Base-by-base conservation (phyloP, 2,888 invertebrate genomes). In the Papilio gigon region DNA sequence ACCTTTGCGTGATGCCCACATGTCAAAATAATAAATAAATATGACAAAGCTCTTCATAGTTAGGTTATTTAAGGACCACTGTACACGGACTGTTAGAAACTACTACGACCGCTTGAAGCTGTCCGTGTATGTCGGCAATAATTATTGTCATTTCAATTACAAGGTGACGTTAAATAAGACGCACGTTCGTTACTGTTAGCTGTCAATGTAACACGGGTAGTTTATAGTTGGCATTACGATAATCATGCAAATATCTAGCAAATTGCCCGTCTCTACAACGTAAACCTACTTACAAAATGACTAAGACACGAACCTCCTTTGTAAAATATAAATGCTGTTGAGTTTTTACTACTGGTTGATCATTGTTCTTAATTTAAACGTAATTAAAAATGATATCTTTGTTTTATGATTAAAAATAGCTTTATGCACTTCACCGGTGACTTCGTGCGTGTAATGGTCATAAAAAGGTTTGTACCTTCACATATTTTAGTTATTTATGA, bases 171-270 rank as follows among this genome's bases (percentile, higher is more conserved):
- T 77, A 74, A 75, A 76, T 75, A 70, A 74, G 71, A 75, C 74
- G 70, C 37, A 27, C 65, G 56, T 65, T 53, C 44, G 12, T 61
- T 37, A 58, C n/a, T 53, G 47, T 40, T 61, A 68, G 68, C 73
- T 74, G 71, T 71, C 75, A 72, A 76, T 77, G 78, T 72, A 74
- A 71, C 70, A 74, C 73, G 70, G 73, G 75, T 79, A 77, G 77
- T 80, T 75, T 78, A 72, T 76, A 79, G 72, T 74, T 74, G 76
- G 69, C 71, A 71, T 71, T 70, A 71, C 68, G 82, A 84, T 82
- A 84, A 79, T 74, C 75, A 81, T 80, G 78, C 77, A 79, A 81
- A 82, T 81, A 76, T 77, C 76, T 75, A 72, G 72, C 70, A 71
- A 71, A 72, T 76, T 71, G 71, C 71, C 69, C 65, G 67, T 69